Conservation (phyloP, 2,113 vertebrate genomes). For the Trematocara unimaculatum region DNA sequence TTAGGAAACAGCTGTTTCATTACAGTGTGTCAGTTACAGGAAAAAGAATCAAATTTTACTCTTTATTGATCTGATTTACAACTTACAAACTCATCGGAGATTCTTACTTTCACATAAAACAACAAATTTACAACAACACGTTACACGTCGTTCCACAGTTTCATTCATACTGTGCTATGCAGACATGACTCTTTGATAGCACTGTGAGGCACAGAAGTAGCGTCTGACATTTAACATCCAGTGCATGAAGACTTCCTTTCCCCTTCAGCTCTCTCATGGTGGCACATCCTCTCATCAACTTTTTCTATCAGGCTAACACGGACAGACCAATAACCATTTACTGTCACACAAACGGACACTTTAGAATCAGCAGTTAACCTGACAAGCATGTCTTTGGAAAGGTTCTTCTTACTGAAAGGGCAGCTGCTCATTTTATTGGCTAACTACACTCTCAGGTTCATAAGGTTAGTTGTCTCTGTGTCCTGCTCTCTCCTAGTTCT, state of each 20-base stretch:
- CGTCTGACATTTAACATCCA: background rate
- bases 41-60: background rate
- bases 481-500: background rate
- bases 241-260: background rate
- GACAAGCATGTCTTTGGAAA: background rate
- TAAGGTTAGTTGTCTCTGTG: background rate
- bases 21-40: background rate
- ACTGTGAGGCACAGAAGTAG: background rate
- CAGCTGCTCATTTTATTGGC: background rate
- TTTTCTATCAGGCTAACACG: background rate
- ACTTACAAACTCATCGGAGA: background rate
- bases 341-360: background rate
- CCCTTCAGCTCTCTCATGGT: background rate
- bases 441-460: background rate
- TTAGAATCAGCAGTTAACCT: background rate
- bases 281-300: background rate
- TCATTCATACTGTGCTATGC: background rate
- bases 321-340: background rate
- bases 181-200: background rate
- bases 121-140: background rate
- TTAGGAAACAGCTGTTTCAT: background rate
- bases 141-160: background rate
- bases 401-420: background rate
- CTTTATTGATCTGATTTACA: background rate
- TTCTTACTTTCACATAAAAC: background rate